These are phyloP conservation scores for Piezodorus guildinii DNA, from an alignment of 1,140 invertebrate genomes.

Conservation along the genomic window DNA sequence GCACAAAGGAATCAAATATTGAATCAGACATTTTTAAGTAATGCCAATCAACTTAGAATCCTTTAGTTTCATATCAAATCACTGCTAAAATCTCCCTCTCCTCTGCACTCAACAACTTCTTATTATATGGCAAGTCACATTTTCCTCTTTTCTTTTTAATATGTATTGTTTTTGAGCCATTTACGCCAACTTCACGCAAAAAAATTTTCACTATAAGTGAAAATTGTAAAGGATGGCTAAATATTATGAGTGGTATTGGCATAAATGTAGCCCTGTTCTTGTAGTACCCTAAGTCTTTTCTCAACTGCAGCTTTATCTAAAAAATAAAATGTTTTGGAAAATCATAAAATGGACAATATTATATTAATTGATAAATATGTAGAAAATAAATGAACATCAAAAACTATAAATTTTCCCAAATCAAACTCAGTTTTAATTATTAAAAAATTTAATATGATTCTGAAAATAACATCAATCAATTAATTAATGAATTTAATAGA, in stretches of 20 bases:
- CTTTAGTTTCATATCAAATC: not conserved
- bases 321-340: no score
- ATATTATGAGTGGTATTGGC: conserved; percentile 33
- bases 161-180: not conserved
- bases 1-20: not conserved
- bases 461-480: no score
- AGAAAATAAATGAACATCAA: no score
- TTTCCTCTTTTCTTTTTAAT: not conserved
- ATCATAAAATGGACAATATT: no score
- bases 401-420: no score
- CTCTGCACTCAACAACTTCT: not conserved
- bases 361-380: no score
- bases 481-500: no score
- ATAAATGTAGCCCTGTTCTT: conserved; percentile 73
- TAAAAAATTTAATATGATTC: no score
- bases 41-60: not conserved
- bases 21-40: not conserved
- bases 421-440: no score
- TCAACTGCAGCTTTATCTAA: conserved; percentile 87
- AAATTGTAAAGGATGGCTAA: not conserved
- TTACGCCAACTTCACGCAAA: not conserved
- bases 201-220: not conserved
- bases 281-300: conserved; percentile 71
- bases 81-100: not conserved
- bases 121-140: not conserved